Evolutionary conservation across 2,113 vertebrate species (phyloP).

Genomic region (Piaya cayana): DNA sequence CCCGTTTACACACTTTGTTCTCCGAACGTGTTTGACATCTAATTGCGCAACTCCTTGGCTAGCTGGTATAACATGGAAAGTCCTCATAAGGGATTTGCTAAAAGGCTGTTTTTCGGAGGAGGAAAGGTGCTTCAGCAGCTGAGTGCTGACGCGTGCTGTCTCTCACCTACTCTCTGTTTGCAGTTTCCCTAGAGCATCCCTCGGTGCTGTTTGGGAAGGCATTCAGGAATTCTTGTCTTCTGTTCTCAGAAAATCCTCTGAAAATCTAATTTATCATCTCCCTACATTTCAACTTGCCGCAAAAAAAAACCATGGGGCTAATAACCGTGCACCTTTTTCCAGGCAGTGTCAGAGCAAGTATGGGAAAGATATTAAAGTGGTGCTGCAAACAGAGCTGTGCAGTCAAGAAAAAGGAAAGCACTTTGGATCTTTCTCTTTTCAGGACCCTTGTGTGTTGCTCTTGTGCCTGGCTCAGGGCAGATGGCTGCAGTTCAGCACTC

Average conservation of each 20-base stretch:
- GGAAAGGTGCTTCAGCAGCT: neutral
- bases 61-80: neutral
- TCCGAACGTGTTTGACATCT: neutral
- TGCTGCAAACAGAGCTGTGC: neutral
- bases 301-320: neutral
- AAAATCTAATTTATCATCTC: neutral
- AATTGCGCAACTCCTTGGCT: conserved; percentile 5
- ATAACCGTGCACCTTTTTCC: fast-evolving
- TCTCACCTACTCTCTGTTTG: neutral
- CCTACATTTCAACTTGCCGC: neutral
- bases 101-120: neutral
- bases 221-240: neutral
- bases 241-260: neutral
- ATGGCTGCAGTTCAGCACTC: neutral
- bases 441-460: neutral
- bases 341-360: neutral
- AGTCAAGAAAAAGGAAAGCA: neutral
- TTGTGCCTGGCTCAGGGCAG: fast-evolving
- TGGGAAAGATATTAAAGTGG: neutral
- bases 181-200: neutral
- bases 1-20: neutral
- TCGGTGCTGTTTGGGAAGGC: neutral
- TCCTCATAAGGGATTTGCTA: neutral
- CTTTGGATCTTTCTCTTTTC: neutral
- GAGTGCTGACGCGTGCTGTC: neutral